A percentile compares a stretch with the other conserved stretches of the same genome.
phyloP scores from a whole-genome alignment of 1,140 invertebrate genomes.

The Micrasema longulum region DNA sequence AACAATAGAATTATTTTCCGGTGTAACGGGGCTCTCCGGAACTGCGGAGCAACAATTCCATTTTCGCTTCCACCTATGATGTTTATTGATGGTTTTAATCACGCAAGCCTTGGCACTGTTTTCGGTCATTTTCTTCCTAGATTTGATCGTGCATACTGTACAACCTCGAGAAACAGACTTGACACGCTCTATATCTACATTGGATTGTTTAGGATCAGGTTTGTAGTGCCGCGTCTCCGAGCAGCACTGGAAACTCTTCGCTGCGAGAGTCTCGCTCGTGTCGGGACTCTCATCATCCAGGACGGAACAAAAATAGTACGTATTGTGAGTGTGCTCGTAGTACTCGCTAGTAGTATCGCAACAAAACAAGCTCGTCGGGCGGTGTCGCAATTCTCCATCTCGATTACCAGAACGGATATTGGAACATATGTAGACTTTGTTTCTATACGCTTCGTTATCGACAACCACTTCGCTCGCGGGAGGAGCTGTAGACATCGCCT shows the following conservation, averaged over 20 bases:
- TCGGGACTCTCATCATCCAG: constrained; percentile 58
- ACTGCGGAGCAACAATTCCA: constrained; percentile 71
- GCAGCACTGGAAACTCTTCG: constrained; percentile 52
- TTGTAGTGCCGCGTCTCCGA: constrained; percentile 45
- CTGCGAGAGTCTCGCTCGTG: constrained; percentile 55
- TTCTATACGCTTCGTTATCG: constrained; percentile 39
- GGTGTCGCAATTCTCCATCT: constrained; percentile 55
- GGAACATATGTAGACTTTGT: constrained; percentile 50
- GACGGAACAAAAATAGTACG: constrained; percentile 61
- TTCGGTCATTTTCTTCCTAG: constrained; percentile 39
- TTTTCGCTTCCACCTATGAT: constrained; percentile 63
- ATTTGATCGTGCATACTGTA: constrained; percentile 57
- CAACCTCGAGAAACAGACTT: constrained; percentile 61
- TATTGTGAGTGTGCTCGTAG: constrained; percentile 58
- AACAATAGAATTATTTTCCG: constrained; percentile 52
- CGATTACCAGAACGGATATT: constrained; percentile 44
- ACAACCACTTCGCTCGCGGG: constrained; percentile 31
- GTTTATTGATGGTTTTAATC: constrained; percentile 59
- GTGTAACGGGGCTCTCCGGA: constrained; percentile 69
- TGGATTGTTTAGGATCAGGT: constrained; percentile 39
- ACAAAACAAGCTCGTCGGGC: constrained; percentile 59
- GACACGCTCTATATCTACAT: constrained; percentile 44
- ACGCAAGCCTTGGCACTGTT: constrained; percentile 54
- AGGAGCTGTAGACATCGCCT: constrained; percentile 35
- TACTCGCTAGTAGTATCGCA: constrained; percentile 50